Evolutionary conservation across 2,888 invertebrate species (phyloP), one percentile per base, ranked within the genome.

Genomic region (Thalpophila matura): DNA sequence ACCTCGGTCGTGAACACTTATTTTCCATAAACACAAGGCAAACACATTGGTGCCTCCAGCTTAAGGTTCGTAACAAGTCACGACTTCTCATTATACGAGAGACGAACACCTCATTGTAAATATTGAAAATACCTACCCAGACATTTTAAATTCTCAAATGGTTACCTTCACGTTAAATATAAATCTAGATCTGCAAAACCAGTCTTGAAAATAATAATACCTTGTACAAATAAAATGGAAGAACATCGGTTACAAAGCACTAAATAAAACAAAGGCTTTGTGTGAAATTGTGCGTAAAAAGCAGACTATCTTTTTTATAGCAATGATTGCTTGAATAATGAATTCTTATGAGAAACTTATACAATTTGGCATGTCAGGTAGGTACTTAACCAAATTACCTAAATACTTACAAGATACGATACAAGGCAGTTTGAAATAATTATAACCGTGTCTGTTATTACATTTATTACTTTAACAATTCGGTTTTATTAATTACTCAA

Each of bases 1-100:
- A 33, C 22, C 9, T 26, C 26, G 26, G 54, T 61, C 75, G 43
- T 62, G 51, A 56, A 71, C 51, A 56, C 61, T 67, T 62, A 61
- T 54, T 79, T 76, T 73, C 69, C 58, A 79, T 77, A 77, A 74
- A 79, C 38, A 74, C 77, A 74, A 77, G 70, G 67, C 57, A 70
- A 74, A 68, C 56, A 58, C 56, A 56, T 64, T 50, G 33, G 61
- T 54, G 26, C 66, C 55, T 55, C 43, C 62, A 57, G 61, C 40
- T 46, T 27, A 67, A 62, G 61, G 61, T 69, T 74, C 56, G 59
- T 42, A 38, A 56, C 60, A 71, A 74, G 78, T 77, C 80, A 78
- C 80, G 78, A 77, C 65, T 68, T 63, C 59, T 55, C 65, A 67
- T 76, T 74, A 70, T 64, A 46, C 31, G n/a, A n/a, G n/a, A n/a